These are phyloP conservation scores for Drosophila tsacasi DNA, from an alignment of 1,140 invertebrate species.

Conservation along the genomic window DNA sequence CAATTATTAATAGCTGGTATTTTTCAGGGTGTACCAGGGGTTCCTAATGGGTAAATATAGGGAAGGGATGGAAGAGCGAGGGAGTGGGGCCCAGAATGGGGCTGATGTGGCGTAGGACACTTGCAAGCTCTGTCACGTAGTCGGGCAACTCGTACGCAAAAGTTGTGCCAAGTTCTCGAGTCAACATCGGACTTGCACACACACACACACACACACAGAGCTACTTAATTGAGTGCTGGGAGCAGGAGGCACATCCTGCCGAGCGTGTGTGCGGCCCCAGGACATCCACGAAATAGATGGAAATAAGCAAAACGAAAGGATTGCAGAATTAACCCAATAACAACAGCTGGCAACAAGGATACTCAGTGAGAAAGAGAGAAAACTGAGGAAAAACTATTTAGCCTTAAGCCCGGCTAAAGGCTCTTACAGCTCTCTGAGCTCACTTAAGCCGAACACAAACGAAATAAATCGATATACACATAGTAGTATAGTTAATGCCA, in stretches of 20 bases:
- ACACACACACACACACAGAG: not conserved
- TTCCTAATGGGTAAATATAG: not conserved
- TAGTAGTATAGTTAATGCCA: not conserved
- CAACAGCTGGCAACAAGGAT: constrained; percentile 15
- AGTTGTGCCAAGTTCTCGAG: constrained; percentile 54
- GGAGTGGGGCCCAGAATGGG: not conserved
- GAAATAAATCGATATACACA: constrained; percentile 21
- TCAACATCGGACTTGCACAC: constrained; percentile 40
- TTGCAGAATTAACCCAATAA: constrained; percentile 46
- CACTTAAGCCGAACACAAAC: constrained; percentile 11
- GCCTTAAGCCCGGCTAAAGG: constrained; percentile 10
- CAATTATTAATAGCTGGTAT: constrained; percentile 15
- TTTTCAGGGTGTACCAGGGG: constrained; percentile 18
- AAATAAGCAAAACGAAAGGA: constrained; percentile 31
- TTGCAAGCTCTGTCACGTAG: constrained; percentile 43
- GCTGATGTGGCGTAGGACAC: constrained; percentile 1
- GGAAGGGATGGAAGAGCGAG: no score
- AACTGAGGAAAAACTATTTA: constrained; percentile 3
- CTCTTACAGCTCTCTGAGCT: constrained; percentile 4
- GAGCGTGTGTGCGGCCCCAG: constrained; percentile 26
- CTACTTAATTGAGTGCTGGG: constrained; percentile 42
- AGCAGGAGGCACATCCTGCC: constrained; percentile 24
- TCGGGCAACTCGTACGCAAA: constrained; percentile 49
- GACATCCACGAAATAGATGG: constrained; percentile 41
- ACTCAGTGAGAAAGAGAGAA: not conserved